Evolutionary conservation across 1,140 invertebrate genomes (phyloP), one percentile per base, ranked within the genome.

Genomic region (Zophobas morio): DNA sequence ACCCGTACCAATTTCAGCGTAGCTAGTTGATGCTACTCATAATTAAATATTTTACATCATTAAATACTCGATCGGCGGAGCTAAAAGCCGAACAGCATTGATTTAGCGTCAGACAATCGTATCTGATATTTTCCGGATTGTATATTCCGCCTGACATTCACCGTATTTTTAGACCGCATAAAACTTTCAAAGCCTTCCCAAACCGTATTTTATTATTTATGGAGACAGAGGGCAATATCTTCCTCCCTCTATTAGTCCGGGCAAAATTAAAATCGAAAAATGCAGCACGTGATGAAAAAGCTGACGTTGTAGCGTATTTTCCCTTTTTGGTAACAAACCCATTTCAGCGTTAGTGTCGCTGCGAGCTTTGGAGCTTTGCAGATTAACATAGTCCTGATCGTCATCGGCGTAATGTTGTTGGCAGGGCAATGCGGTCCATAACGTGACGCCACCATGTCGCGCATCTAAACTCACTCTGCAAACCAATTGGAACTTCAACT

Each of bases 191-290:
- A 66, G 42, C 39, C 20, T 42, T 66, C 35, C 60, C 60, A 66
- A 66, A 66, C 60, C 60, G 60, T 66, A 66, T 66, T 66, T 66
- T 66, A 66, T 66, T 66, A 66, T 66, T 66, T 66, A 66, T 66
- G 60, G n/a, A 42, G 37, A 66, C 39, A 39, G 60, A 66, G 60
- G 60, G 60, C 60, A 66, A 66, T 66, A 66, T 66, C 60, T 66
- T 66, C 60, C 53, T 54, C 35, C 20, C 60, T 42, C 60, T 8
- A 66, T 66, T 66, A 66, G n/a, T 8, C 60, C 2, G 3, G 33
- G 20, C 33, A 66, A 42, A 66, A 66, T 66, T 66, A 66, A 66
- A 66, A 32, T 40, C 39, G n/a, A 66, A 66, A 66, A 66, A 40
- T 42, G 60, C 35, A 63, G 42, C 3, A 46, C 42, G 54, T 56